Conservation (phyloP, 2,113 vertebrate species). For the Lycaon pictus region DNA sequence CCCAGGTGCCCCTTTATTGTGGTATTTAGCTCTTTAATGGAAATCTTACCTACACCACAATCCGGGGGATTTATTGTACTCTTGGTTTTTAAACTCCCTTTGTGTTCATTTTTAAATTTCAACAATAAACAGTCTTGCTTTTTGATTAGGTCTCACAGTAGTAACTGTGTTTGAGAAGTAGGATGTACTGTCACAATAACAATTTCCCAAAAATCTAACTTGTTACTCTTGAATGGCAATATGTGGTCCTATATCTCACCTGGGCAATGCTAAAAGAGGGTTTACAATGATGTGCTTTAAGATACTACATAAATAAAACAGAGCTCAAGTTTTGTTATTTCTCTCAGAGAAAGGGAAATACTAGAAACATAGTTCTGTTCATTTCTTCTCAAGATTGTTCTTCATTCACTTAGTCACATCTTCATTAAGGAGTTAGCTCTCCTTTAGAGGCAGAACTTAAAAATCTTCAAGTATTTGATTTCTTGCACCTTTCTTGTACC, state of each 20-base stretch:
- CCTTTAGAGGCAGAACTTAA: conserved; percentile 8
- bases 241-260: background rate
- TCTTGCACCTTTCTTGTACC: conserved; percentile 17
- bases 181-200: background rate
- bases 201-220: background rate
- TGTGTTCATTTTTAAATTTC: conserved; percentile 59
- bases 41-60: conserved; percentile 34
- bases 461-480: conserved; percentile 51
- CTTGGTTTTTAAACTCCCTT: conserved; percentile 42
- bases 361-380: background rate
- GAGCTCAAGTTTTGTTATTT: background rate
- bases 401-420: conserved; percentile 43
- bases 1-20: background rate
- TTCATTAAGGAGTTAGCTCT: conserved; percentile 31
- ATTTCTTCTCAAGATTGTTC: conserved; percentile 46
- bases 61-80: conserved; percentile 10
- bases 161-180: conserved; percentile 41
- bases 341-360: conserved; percentile 1
- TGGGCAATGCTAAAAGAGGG: background rate
- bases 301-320: background rate
- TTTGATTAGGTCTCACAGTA: conserved; percentile 49
- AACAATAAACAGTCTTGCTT: conserved; percentile 42
- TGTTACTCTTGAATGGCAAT: conserved; percentile 24
- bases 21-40: conserved; percentile 44
- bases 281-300: conserved; percentile 34